These are phyloP conservation scores for Rhea pennata DNA, from an alignment of 2,113 vertebrate genomes.

Conservation along the genomic window DNA sequence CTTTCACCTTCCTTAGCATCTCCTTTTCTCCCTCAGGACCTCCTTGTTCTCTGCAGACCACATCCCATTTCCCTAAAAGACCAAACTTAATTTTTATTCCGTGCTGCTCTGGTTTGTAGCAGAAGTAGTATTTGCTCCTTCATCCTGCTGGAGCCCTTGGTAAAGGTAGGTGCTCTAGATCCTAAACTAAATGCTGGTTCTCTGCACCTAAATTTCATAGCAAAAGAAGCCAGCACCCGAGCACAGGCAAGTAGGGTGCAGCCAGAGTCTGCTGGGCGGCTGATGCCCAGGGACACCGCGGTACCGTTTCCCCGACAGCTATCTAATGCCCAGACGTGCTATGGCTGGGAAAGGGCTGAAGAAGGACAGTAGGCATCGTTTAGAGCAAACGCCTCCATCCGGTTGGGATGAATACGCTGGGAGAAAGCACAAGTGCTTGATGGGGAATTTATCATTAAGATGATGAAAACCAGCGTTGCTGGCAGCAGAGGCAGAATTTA, in stretches of 20 bases:
- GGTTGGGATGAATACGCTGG: background rate
- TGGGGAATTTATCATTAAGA: background rate
- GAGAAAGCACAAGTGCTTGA: background rate
- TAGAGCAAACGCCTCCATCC: background rate
- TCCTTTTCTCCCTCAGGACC: background rate
- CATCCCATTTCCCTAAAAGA: background rate
- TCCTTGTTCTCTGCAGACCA: background rate
- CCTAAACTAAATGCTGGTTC: background rate
- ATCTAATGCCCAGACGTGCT: background rate
- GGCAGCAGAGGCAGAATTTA: background rate
- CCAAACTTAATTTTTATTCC: background rate
- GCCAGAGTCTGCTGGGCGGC: background rate
- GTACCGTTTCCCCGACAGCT: accelerated
- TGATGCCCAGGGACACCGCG: background rate
- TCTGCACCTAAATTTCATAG: background rate
- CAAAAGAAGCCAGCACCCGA: background rate
- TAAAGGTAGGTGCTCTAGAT: background rate
- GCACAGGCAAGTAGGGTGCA: background rate
- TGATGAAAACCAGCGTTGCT: background rate
- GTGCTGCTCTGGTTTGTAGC: background rate
- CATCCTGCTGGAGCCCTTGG: background rate
- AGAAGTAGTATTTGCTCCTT: background rate
- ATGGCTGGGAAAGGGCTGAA: background rate
- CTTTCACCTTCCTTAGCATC: background rate
- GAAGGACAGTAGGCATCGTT: background rate